phyloP scores from a whole-genome alignment of 2,888 invertebrate species.

The Euzophera pinguis region DNA sequence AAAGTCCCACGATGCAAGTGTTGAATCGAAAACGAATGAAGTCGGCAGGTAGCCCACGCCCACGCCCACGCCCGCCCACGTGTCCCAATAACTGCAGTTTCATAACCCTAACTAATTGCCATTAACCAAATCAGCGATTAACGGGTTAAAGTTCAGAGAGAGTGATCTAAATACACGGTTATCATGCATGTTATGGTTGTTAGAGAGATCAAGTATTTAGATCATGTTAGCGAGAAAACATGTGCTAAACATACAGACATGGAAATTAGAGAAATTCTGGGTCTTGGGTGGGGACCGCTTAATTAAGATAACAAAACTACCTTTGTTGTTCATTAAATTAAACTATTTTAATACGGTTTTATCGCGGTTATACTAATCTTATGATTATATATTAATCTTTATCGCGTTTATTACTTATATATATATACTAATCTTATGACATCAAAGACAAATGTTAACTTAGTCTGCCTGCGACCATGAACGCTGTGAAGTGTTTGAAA shows the following conservation, averaged over 20 bases:
- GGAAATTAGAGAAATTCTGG: too few relatives aligned
- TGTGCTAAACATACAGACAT: background rate
- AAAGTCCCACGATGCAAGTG: slow-evolving; percentile 3
- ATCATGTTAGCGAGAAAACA: background rate
- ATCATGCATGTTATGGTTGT: background rate
- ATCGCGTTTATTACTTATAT: too few relatives aligned
- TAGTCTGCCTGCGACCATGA: too few relatives aligned
- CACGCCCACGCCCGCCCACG: slow-evolving; percentile 26
- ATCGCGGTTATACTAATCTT: too few relatives aligned
- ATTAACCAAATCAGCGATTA: slow-evolving; percentile 6
- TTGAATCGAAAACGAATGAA: background rate
- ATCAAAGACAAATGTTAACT: too few relatives aligned
- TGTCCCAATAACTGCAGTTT: slow-evolving; percentile 20
- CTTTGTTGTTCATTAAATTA: too few relatives aligned
- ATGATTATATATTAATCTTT: too few relatives aligned
- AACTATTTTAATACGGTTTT: too few relatives aligned
- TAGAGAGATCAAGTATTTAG: background rate
- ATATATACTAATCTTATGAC: too few relatives aligned
- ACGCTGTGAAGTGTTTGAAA: too few relatives aligned
- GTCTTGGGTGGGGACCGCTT: too few relatives aligned
- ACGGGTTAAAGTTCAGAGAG: slow-evolving; percentile 12
- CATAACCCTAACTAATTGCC: slow-evolving; percentile 18
- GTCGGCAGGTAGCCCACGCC: slow-evolving; percentile 11
- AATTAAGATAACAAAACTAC: too few relatives aligned
- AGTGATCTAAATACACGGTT: slow-evolving; percentile 7